These are phyloP conservation scores for Scomberomorus guttatus DNA, from an alignment of 2,797 vertebrate genomes.

Conservation along the genomic window DNA sequence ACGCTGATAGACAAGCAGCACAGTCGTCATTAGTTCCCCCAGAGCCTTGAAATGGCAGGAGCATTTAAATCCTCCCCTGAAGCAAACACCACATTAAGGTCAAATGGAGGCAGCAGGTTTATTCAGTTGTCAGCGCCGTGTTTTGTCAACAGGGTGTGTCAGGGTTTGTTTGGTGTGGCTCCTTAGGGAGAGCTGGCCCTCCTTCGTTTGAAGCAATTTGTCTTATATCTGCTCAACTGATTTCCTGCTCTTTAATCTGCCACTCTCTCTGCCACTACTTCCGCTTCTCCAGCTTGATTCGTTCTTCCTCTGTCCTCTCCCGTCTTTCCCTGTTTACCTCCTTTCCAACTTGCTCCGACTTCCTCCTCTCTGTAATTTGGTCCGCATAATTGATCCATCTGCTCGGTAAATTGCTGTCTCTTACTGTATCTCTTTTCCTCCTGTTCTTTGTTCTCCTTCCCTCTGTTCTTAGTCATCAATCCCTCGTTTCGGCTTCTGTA, in stretches of 20 bases:
- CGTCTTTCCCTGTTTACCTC: slow-evolving; percentile 57
- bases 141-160: slow-evolving; percentile 74
- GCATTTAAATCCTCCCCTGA: slow-evolving; percentile 67
- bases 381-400: slow-evolving; percentile 82
- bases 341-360: slow-evolving; percentile 62
- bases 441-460: slow-evolving; percentile 57
- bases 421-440: slow-evolving; percentile 58
- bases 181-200: slow-evolving; percentile 51
- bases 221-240: slow-evolving; percentile 51
- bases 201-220: slow-evolving; percentile 49
- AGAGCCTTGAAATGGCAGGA: slow-evolving; percentile 63
- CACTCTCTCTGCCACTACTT: slow-evolving; percentile 45
- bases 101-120: slow-evolving; percentile 69
- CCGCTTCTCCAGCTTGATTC: slow-evolving; percentile 58
- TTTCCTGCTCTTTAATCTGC: slow-evolving; percentile 56
- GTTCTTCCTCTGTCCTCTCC: slow-evolving; percentile 29
- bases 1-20: slow-evolving; percentile 48
- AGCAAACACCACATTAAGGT: slow-evolving; percentile 67
- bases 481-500: slow-evolving; percentile 68
- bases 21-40: slow-evolving; percentile 62
- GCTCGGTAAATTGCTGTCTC: slow-evolving; percentile 73
- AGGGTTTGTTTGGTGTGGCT: slow-evolving; percentile 61
- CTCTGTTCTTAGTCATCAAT: slow-evolving; percentile 68
- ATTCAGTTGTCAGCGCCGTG: slow-evolving; percentile 63
- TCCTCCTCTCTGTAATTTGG: slow-evolving; percentile 74